phyloP scores from a whole-genome alignment of 1,140 invertebrate genomes.

The Lepidotrigona ventralis region DNA sequence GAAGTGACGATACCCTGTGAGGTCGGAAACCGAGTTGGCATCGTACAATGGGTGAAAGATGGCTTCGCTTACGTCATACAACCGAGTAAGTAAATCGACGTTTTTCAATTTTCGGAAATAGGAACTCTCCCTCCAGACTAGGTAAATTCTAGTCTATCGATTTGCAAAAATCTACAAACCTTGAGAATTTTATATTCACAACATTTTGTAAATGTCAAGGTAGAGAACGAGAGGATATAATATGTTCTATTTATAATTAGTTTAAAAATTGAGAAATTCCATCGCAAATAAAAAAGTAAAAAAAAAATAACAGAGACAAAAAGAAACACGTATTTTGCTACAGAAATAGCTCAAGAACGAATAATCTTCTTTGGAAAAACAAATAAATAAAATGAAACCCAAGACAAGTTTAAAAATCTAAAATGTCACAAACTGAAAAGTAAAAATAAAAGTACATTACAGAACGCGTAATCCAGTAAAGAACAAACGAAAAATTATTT shows the following conservation, averaged over 20 bases:
- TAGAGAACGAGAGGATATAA: too few relatives aligned
- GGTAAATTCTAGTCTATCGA: too few relatives aligned
- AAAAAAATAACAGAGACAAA: background rate
- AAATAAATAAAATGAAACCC: background rate
- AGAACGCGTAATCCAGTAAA: too few relatives aligned
- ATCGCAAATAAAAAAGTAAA: background rate
- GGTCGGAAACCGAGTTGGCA: constrained; percentile 90
- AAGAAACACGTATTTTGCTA: too few relatives aligned
- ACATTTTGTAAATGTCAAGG: background rate
- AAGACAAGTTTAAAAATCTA: too few relatives aligned
- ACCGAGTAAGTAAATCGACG: constrained; percentile 68
- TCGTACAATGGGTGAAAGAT: constrained; percentile 97
- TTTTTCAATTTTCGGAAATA: background rate
- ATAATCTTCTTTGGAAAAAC: background rate
- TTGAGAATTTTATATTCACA: background rate
- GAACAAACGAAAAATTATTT: too few relatives aligned
- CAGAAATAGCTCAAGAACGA: background rate
- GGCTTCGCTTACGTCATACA: constrained; percentile 92
- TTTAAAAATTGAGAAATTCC: background rate
- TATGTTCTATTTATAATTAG: too few relatives aligned
- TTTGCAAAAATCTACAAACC: background rate
- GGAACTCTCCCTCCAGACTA: too few relatives aligned
- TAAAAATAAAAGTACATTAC: too few relatives aligned
- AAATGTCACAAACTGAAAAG: too few relatives aligned
- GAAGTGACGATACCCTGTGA: constrained; percentile 92